phyloP scores from a whole-genome alignment of 1,140 invertebrate species.

The Acromyrmex charruanus region DNA sequence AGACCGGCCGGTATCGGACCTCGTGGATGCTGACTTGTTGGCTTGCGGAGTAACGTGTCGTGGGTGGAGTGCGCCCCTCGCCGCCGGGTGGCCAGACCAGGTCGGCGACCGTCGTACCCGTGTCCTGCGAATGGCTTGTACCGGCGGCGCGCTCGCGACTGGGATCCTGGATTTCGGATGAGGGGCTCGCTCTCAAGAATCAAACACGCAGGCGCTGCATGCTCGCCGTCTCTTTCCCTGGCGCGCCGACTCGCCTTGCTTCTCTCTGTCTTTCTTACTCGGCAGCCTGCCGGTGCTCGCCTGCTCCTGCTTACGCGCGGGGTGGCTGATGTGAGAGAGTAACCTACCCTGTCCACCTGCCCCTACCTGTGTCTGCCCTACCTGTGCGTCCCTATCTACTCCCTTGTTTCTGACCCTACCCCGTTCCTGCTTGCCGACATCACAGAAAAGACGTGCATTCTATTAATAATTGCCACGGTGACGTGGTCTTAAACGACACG shows the following conservation, averaged over 20 bases:
- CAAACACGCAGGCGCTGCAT: slow-evolving; percentile 69
- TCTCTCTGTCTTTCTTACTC: slow-evolving; percentile 37
- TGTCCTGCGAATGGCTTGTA: slow-evolving; percentile 68
- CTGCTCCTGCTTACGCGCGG: slow-evolving; percentile 51
- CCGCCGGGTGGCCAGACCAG: slow-evolving; percentile 67
- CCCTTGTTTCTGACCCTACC: background rate
- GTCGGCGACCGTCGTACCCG: slow-evolving; percentile 68
- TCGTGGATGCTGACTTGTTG: slow-evolving; percentile 62
- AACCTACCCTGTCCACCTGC: slow-evolving; percentile 40
- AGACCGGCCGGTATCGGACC: slow-evolving; percentile 47
- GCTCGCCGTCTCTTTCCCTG: slow-evolving; percentile 20
- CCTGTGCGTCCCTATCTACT: background rate
- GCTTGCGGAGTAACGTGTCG: slow-evolving; percentile 28
- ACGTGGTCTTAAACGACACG: background rate
- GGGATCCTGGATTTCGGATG: slow-evolving; percentile 75
- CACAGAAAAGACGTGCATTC: slow-evolving; percentile 42
- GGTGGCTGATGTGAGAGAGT: slow-evolving; percentile 38
- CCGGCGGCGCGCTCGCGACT: slow-evolving; percentile 77
- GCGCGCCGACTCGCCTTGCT: slow-evolving; percentile 35
- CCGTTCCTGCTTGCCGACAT: background rate
- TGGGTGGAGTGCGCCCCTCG: slow-evolving; percentile 67
- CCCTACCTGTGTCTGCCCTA: slow-evolving; percentile 30
- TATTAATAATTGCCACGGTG: slow-evolving; percentile 40
- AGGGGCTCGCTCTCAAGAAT: slow-evolving; percentile 67
- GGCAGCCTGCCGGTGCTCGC: slow-evolving; percentile 6